Percentiles rank a stretch among this genome's conserved stretches.
phyloP scores from a whole-genome alignment of 2,797 vertebrate species.

The Dermochelys coriacea region DNA sequence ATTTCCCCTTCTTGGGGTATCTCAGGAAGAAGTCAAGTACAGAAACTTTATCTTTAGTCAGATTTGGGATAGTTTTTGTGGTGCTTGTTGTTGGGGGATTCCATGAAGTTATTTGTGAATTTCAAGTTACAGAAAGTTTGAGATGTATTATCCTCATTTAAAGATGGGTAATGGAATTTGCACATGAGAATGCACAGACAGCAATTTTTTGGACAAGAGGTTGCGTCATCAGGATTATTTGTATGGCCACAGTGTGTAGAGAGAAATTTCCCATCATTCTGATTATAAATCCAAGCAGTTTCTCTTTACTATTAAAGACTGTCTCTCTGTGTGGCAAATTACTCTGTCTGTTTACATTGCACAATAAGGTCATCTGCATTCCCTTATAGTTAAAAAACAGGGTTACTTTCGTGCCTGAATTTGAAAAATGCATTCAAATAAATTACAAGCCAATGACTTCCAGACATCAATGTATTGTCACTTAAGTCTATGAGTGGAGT shows the following conservation, averaged over 20 bases:
- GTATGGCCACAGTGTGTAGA: not conserved
- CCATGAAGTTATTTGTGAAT: not conserved
- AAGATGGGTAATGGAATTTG: not conserved
- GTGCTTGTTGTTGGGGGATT: not conserved
- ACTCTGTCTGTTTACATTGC: conserved; percentile 60
- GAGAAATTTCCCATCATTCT: not conserved
- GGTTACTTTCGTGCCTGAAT: conserved; percentile 56
- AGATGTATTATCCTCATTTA: not conserved
- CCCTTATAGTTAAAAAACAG: conserved; percentile 54
- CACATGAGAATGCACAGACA: not conserved
- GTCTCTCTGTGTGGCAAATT: conserved; percentile 54
- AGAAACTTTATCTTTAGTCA: not conserved
- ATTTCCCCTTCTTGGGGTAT: not conserved
- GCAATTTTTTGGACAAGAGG: conserved; percentile 26
- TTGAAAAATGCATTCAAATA: conserved; percentile 70
- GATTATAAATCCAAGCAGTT: conserved; percentile 51
- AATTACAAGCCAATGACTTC: conserved; percentile 62
- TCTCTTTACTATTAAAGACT: conserved; percentile 45
- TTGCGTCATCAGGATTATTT: conserved; percentile 12
- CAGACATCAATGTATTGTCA: conserved; percentile 64
- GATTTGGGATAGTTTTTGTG: not conserved
- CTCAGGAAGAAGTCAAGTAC: not conserved
- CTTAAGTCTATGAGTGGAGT: conserved; percentile 57
- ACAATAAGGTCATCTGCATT: conserved; percentile 58
- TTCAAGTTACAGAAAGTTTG: not conserved